Percentiles rank a stretch among this genome's conserved stretches.
Evolutionary conservation across 2,113 vertebrate genomes (phyloP).

Genomic region (Marmota flaviventris): DNA sequence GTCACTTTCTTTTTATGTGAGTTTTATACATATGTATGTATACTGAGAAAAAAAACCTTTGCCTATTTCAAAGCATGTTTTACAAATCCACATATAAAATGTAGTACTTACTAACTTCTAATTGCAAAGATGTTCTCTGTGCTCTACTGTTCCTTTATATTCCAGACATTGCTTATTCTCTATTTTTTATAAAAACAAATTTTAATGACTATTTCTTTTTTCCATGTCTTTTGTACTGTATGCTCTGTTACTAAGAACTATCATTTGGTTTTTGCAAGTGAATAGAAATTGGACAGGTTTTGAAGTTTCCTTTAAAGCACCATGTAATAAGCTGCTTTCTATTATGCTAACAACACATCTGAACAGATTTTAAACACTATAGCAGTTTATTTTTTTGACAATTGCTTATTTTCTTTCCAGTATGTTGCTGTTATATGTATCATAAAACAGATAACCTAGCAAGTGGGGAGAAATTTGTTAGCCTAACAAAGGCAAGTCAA

Average conservation of each 20-base stretch:
- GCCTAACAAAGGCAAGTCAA: background rate
- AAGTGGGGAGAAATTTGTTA: accelerated
- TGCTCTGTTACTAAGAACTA: background rate
- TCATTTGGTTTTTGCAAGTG: conserved; percentile 16
- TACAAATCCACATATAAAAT: conserved; percentile 7
- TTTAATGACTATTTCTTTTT: background rate
- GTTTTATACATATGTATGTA: background rate
- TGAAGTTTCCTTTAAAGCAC: conserved; percentile 1
- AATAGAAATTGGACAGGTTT: conserved; percentile 33
- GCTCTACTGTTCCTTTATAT: background rate
- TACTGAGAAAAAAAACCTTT: background rate
- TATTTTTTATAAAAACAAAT: conserved; percentile 16
- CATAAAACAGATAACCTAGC: background rate
- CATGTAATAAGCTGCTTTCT: background rate
- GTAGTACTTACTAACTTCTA: background rate
- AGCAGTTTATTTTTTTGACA: background rate
- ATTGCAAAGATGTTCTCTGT: background rate
- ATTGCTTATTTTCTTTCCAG: background rate
- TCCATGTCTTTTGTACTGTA: background rate
- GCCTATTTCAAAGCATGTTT: background rate
- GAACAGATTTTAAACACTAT: background rate
- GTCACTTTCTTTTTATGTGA: background rate
- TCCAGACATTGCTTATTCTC: background rate
- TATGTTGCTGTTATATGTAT: background rate
- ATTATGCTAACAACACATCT: conserved; percentile 1